These are phyloP conservation scores for Lota lota DNA, from an alignment of 2,113 vertebrate species.

Conservation along the genomic window DNA sequence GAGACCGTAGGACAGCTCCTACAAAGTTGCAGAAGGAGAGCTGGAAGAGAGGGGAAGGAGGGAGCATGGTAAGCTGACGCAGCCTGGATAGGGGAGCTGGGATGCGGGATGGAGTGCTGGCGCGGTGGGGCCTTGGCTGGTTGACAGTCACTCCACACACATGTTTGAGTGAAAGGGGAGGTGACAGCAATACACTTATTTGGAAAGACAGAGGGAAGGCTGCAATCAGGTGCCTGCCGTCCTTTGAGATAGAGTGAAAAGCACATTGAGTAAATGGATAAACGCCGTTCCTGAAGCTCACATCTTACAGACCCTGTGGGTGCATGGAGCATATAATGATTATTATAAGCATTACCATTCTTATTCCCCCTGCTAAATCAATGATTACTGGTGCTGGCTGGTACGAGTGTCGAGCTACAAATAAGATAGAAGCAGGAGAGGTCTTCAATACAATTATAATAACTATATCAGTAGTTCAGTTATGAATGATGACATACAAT, in stretches of 20 bases:
- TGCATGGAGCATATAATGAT: constrained; percentile 1
- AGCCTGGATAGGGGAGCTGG: constrained; percentile 35
- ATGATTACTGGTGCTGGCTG: constrained; percentile 1
- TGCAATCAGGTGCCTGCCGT: constrained; percentile 53
- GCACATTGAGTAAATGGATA: constrained; percentile 45
- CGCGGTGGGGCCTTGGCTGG: constrained; percentile 6
- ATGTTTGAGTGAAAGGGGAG: constrained; percentile 48
- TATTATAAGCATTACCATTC: constrained; percentile 19
- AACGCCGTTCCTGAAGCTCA: constrained; percentile 8
- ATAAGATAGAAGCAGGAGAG: neutral
- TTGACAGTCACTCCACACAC: constrained; percentile 45
- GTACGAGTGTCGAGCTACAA: neutral
- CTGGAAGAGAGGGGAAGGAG: constrained; percentile 24
- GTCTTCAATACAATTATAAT: neutral
- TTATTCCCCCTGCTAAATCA: constrained; percentile 1
- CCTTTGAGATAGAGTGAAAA: constrained; percentile 44
- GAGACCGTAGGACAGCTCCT: constrained; percentile 38
- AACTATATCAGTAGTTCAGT: too few species aligned
- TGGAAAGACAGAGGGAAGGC: constrained; percentile 56
- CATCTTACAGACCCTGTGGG: neutral
- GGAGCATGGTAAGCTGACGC: constrained; percentile 34
- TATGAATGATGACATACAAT: neutral
- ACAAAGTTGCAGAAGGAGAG: constrained; percentile 53
- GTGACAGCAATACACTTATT: constrained; percentile 51
- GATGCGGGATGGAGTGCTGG: constrained; percentile 40